Percentiles rank a stretch among this genome's conserved stretches.
phyloP scores from a whole-genome alignment of 2,797 vertebrate genomes.

The Enoplosus armatus region DNA sequence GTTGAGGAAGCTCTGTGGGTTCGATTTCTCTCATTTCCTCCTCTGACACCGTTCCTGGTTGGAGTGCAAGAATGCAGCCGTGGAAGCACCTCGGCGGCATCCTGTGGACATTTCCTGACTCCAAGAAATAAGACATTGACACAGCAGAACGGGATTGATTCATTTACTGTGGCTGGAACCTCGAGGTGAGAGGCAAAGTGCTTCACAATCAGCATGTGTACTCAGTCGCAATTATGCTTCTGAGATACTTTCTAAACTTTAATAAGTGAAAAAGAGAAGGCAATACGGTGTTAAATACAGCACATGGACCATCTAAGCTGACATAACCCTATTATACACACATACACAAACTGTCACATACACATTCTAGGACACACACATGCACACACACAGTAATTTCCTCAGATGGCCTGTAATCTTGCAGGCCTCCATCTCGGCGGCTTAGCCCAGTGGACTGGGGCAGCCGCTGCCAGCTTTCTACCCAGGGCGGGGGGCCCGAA shows the following conservation, averaged over 20 bases:
- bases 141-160: slow-evolving; percentile 19
- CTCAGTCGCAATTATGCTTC: slow-evolving; percentile 72
- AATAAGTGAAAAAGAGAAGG: slow-evolving; percentile 80
- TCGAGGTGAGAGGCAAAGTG: slow-evolving; percentile 45
- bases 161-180: slow-evolving; percentile 9
- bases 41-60: slow-evolving; percentile 70
- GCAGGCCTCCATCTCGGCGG: slow-evolving; percentile 80
- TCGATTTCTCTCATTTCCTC: slow-evolving; percentile 84
- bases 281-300: slow-evolving; percentile 75
- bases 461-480: slow-evolving; percentile 75
- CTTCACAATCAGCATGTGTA: slow-evolving; percentile 63
- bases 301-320: slow-evolving; percentile 79
- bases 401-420: slow-evolving; percentile 83
- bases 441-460: slow-evolving; percentile 84
- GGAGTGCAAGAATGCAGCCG: slow-evolving; percentile 78
- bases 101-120: slow-evolving; percentile 66
- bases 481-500: slow-evolving; percentile 63
- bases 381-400: slow-evolving; percentile 76
- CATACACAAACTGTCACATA: slow-evolving; percentile 68
- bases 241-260: slow-evolving; percentile 77
- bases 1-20: slow-evolving; percentile 74
- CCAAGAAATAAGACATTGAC: slow-evolving; percentile 54
- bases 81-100: slow-evolving; percentile 62
- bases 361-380: slow-evolving; percentile 73
- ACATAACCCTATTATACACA: slow-evolving; percentile 82